Percentiles rank a stretch among this genome's conserved stretches.
These are phyloP conservation scores for Flexamia atlantica DNA, from an alignment of 2,888 invertebrate species.

Conservation along the genomic window DNA sequence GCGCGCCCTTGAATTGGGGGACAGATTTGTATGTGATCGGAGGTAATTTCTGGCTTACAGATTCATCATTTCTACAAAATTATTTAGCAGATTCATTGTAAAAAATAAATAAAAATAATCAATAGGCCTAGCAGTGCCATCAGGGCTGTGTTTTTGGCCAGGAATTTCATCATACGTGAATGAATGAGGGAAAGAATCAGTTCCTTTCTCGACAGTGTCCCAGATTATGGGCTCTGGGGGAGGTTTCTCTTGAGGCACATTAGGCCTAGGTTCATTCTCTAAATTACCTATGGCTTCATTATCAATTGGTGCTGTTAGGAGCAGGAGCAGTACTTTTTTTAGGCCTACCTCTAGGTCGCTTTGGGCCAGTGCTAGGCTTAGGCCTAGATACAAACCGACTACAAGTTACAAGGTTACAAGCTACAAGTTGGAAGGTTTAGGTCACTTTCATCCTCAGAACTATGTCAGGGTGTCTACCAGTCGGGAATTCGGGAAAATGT, in stretches of 20 bases:
- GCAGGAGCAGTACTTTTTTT: constrained; percentile 17
- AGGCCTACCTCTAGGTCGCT: constrained; percentile 22
- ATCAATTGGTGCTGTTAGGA: constrained; percentile 3
- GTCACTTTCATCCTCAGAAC: background rate
- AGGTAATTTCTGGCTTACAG: constrained; percentile 31
- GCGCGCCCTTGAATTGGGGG: constrained; percentile 8
- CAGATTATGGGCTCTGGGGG: constrained; percentile 7
- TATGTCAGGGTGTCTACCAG: too few species aligned
- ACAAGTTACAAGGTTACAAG: too few species aligned
- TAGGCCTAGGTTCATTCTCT: background rate
- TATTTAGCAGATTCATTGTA: constrained; percentile 22
- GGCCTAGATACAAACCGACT: too few species aligned
- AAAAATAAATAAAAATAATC: constrained; percentile 46
- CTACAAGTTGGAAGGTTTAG: constrained; percentile 20
- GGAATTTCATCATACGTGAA: constrained; percentile 40
- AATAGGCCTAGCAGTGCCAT: constrained; percentile 15
- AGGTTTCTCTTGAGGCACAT: constrained; percentile 19
- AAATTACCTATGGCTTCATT: background rate
- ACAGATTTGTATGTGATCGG: constrained; percentile 32
- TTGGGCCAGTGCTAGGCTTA: constrained; percentile 15
- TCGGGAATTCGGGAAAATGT: too few species aligned
- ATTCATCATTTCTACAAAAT: constrained; percentile 48
- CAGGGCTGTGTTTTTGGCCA: constrained; percentile 50
- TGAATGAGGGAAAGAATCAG: constrained; percentile 17
- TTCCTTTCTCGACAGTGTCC: constrained; percentile 10